Evolutionary conservation across 2,797 vertebrate species (phyloP).

Genomic region (Taeniopygia guttata): DNA sequence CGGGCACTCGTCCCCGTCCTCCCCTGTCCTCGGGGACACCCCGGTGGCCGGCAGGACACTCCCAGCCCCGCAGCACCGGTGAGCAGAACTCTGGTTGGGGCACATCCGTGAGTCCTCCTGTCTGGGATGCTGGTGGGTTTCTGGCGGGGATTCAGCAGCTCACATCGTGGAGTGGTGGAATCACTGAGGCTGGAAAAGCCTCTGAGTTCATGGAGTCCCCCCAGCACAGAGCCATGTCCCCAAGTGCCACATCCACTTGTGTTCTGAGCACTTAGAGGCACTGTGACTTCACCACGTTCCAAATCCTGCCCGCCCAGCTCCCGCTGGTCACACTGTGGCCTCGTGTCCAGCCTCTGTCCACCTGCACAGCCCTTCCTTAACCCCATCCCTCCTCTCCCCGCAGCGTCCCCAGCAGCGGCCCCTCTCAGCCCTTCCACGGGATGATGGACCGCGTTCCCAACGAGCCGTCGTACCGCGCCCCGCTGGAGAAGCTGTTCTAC

Average conservation of each 20-base stretch:
- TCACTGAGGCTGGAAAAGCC: background rate
- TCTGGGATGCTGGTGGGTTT: background rate
- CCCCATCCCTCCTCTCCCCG: background rate
- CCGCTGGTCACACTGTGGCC: background rate
- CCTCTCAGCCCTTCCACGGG: slow-evolving; percentile 51
- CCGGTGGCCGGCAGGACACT: background rate
- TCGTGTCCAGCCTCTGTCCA: background rate
- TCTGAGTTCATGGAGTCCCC: rapidly evolving
- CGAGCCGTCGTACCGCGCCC: slow-evolving; percentile 88
- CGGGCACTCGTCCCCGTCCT: slow-evolving; percentile 67
- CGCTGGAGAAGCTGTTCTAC: slow-evolving; percentile 93
- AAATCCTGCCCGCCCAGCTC: rapidly evolving
- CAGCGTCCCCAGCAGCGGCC: background rate
- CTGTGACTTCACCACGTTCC: background rate
- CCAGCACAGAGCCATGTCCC: rapidly evolving
- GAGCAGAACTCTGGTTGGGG: background rate
- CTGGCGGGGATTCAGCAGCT: background rate
- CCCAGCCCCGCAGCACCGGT: slow-evolving; percentile 65
- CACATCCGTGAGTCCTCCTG: rapidly evolving
- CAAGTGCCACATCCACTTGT: background rate
- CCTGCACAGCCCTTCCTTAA: rapidly evolving
- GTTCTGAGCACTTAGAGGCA: rapidly evolving
- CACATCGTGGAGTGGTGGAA: rapidly evolving
- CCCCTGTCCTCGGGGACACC: slow-evolving; percentile 53
- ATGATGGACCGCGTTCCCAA: slow-evolving; percentile 80